Evolutionary conservation across 2,888 invertebrate genomes (phyloP).

Genomic region (Boloria selene): DNA sequence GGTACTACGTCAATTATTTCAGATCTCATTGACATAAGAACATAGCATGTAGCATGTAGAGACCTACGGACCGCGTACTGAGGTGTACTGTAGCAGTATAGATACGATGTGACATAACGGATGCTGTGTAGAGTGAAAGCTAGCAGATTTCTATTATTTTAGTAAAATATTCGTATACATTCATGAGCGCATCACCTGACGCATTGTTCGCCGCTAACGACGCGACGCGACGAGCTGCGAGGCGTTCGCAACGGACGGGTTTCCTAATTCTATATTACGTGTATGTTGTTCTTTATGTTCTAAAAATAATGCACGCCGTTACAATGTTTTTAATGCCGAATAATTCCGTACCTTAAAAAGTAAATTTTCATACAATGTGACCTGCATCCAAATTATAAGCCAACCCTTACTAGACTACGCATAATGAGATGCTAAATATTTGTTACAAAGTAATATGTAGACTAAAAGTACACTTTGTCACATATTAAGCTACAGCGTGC

Average conservation of each 20-base stretch:
- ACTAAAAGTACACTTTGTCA: no score
- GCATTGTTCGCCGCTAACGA: not conserved
- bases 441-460: no score
- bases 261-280: not conserved
- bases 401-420: no score
- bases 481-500: not conserved
- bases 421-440: no score
- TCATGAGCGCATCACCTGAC: not conserved
- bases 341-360: no score
- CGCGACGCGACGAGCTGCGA: not conserved
- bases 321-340: no score
- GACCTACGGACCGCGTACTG: not conserved
- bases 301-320: no score
- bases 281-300: not conserved
- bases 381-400: no score
- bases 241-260: not conserved
- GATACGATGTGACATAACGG: not conserved
- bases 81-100: not conserved
- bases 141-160: conserved; percentile 6
- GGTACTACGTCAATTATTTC: no score
- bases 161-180: conserved; percentile 1
- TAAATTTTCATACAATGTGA: no score
- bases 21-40: no score
- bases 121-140: not conserved
- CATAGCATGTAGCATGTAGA: no score